Evolutionary conservation across 2,113 vertebrate species (phyloP), one percentile per base, ranked within the genome.

Genomic region (Gasterosteus nipponicus): DNA sequence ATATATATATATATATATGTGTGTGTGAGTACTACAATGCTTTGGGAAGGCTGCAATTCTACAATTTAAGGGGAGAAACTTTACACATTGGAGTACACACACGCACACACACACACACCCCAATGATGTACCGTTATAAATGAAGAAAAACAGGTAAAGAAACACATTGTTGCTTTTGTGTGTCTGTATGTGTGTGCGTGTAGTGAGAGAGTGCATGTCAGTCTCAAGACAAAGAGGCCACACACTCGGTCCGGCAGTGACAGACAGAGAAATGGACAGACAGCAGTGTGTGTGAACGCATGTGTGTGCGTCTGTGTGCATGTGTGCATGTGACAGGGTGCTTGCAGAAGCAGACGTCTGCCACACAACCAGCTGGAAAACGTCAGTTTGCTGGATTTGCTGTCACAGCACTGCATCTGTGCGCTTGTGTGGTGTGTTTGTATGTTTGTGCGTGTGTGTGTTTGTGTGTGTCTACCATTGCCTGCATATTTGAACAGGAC

Each of bases 321-420:
- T 41, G 39, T 44, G 38, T 46, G 39, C 44, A 62, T 63, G 61
- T 56, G 53, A n/a, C n/a, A 64, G 59, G 33, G 68, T 80, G 29
- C 77, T 75, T 70, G 83, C 77, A 80, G 70, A 19, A 81, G 73
- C 26, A 29, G 61, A 82, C 56, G 69, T 85, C 85, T 92, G 91
- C 71, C 78, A 90, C 82, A 73, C 47, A 72, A 86, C 82, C 91
- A 90, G 86, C 88, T 87, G 88, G 85, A 89, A 86, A 86, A 86
- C 61, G 78, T 92, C 89, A 88, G 81, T 86, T 87, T 87, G 64
- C 80, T 81, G 33, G 29, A 78, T 71, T 79, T 64, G 73, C 86
- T 88, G 89, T 89, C 89, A 89, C 80, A 82, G 72, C 78, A 64
- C 46, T 56, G 69, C 66, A n/a, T 79, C 44, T 72, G 68, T 18